These are phyloP conservation scores for Cephus runcator DNA, from an alignment of 2,888 invertebrate genomes.

Conservation along the genomic window DNA sequence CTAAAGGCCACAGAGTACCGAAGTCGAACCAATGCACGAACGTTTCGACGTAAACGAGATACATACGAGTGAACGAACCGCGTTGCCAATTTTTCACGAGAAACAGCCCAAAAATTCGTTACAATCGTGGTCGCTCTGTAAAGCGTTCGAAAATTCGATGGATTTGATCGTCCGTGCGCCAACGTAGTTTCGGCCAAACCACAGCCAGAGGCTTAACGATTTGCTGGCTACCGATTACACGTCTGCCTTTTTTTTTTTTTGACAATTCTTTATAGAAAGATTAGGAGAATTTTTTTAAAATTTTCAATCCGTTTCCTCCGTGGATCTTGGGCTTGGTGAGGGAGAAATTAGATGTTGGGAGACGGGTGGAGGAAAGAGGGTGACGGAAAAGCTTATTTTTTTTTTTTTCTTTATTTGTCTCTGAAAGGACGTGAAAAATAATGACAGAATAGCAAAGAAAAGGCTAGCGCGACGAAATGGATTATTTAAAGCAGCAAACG, in stretches of 20 bases:
- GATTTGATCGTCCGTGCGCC: neutral
- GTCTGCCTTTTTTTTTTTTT: neutral
- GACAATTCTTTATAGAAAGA: neutral
- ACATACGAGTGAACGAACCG: neutral
- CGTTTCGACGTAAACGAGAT: neutral
- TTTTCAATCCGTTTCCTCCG: neutral
- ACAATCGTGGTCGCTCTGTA: neutral
- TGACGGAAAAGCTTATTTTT: neutral
- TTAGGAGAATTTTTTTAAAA: neutral
- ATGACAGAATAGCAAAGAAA: slow-evolving; percentile 19
- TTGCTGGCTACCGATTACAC: neutral
- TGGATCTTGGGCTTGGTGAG: neutral
- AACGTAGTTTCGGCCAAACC: neutral
- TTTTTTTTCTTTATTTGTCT: neutral
- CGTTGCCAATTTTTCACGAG: neutral
- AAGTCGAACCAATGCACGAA: neutral
- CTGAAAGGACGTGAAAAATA: neutral
- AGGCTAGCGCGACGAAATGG: neutral
- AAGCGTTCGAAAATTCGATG: neutral
- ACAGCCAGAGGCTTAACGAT: neutral
- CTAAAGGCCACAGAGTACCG: slow-evolving; percentile 13
- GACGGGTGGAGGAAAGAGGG: neutral
- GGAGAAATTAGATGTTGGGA: too few species aligned
- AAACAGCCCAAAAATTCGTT: neutral
- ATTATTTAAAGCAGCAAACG: neutral